phyloP scores from a whole-genome alignment of 2,797 vertebrate species.

The Peromyscus melanophrys region DNA sequence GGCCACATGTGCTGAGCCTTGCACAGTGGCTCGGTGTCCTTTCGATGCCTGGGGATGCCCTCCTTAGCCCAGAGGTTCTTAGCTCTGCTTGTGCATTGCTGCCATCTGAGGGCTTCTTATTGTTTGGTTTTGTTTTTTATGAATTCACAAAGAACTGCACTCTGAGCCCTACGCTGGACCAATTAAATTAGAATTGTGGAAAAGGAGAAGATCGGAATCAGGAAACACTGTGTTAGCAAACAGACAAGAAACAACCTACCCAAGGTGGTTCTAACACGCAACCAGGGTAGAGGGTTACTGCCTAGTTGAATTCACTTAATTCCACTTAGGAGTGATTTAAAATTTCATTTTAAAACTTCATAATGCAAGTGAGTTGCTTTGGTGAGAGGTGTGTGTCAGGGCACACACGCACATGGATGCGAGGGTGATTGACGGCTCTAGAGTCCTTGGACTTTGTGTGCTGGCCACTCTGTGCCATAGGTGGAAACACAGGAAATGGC shows the following conservation, averaged over 20 bases:
- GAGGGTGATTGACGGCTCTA: neutral
- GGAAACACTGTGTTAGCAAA: neutral
- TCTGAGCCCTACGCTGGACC: neutral
- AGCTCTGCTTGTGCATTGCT: neutral
- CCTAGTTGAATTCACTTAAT: slow-evolving; percentile 30
- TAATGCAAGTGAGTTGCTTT: neutral
- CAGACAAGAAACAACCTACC: neutral
- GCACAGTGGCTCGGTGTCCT: neutral
- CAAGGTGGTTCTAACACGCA: neutral
- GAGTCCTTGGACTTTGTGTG: neutral
- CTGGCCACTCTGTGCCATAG: neutral
- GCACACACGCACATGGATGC: rapidly evolving
- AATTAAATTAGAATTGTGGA: slow-evolving; percentile 34
- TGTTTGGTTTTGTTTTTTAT: neutral
- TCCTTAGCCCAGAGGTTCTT: neutral
- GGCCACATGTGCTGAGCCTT: neutral
- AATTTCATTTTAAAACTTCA: slow-evolving; percentile 28
- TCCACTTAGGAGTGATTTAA: slow-evolving; percentile 23
- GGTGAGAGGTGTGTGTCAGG: neutral
- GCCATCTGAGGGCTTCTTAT: neutral
- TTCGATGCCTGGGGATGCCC: neutral
- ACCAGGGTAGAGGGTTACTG: slow-evolving; percentile 7
- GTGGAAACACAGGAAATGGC: neutral
- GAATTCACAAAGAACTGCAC: neutral
- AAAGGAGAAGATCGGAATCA: neutral